Evolutionary conservation across 2,888 invertebrate species (phyloP).

Genomic region (Hydriomena furcata): DNA sequence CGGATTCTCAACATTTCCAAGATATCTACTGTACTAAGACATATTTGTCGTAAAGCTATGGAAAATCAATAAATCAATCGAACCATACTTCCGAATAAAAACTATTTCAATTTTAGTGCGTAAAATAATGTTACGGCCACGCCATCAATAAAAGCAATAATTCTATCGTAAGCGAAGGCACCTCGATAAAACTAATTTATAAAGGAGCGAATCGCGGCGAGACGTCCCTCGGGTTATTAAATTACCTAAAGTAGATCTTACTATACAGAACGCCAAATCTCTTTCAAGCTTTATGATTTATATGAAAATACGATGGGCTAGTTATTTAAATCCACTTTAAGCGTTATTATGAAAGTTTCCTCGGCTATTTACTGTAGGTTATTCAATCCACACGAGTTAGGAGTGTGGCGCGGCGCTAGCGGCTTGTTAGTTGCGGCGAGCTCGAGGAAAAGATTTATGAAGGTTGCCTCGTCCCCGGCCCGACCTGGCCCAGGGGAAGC

Average conservation of each 20-base stretch:
- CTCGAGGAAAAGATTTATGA: conserved; percentile 79
- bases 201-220: conserved; percentile 55
- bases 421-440: conserved; percentile 77
- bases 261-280: conserved; percentile 46
- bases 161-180: conserved; percentile 57
- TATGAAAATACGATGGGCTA: conserved; percentile 61
- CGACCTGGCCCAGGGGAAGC: conserved; percentile 71
- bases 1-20: conserved; percentile 45
- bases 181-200: conserved; percentile 71
- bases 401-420: conserved; percentile 37
- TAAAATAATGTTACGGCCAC: conserved; percentile 40
- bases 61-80: conserved; percentile 1
- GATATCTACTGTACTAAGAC: conserved; percentile 10
- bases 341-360: conserved; percentile 19
- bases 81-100: conserved; percentile 6
- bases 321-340: conserved; percentile 64
- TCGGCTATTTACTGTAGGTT: conserved; percentile 35
- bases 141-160: conserved; percentile 54
- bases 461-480: conserved; percentile 69
- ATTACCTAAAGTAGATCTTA: conserved; percentile 47
- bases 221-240: conserved; percentile 68
- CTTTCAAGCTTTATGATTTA: conserved; percentile 64
- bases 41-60: conserved; percentile 5
- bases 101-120: conserved; percentile 10
- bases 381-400: conserved; percentile 43